Conservation (phyloP, 1,140 invertebrate genomes). For the Drosophila setifemur region DNA sequence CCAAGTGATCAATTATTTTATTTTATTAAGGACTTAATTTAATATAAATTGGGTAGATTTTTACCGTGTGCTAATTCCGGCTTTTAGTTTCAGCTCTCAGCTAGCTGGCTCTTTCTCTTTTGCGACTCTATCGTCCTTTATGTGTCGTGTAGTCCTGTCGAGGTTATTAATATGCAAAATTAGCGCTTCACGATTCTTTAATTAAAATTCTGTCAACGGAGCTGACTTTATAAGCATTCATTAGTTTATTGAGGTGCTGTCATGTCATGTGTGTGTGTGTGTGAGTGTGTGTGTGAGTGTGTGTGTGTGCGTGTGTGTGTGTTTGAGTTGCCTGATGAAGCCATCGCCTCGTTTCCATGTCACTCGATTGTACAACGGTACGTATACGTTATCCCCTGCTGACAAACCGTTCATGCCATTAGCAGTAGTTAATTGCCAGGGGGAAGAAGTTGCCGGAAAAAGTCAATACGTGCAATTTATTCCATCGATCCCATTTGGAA, state of each 20-base stretch:
- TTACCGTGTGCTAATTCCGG: not conserved
- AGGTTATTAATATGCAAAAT: conserved; percentile 77
- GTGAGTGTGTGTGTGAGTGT: conserved; percentile 11
- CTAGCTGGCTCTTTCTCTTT: conserved; percentile 4
- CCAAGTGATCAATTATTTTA: too few species aligned
- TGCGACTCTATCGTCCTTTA: conserved; percentile 12
- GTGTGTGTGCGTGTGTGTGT: not conserved
- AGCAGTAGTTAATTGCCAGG: conserved; percentile 35
- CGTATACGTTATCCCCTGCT: not conserved
- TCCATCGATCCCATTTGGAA: conserved; percentile 47
- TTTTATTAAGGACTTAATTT: not conserved
- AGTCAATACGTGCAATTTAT: conserved; percentile 50
- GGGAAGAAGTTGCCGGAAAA: conserved; percentile 1
- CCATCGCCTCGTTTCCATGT: conserved; percentile 14
- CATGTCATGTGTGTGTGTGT: conserved; percentile 1
- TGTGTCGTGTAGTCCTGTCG: conserved; percentile 22
- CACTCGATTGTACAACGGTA: not conserved
- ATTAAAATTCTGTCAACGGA: conserved; percentile 70
- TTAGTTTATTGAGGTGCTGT: conserved; percentile 66
- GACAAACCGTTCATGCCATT: conserved; percentile 50
- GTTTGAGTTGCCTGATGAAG: conserved; percentile 34
- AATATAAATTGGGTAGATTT: not conserved
- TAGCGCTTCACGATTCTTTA: conserved; percentile 72
- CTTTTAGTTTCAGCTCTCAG: not conserved
- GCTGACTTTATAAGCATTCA: conserved; percentile 65